phyloP scores from a whole-genome alignment of 2,797 vertebrate species.

The Etheostoma perlongum region DNA sequence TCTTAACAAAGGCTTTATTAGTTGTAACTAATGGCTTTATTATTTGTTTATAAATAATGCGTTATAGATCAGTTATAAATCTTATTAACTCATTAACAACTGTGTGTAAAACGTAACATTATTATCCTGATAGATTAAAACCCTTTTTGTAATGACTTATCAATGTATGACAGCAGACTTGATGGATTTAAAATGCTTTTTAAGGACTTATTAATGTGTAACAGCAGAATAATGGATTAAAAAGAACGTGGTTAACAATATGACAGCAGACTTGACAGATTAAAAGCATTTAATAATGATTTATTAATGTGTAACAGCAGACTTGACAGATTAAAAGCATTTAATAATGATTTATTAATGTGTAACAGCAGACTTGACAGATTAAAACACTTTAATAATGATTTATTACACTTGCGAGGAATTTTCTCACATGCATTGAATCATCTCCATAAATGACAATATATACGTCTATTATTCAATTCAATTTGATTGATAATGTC shows the following conservation, averaged over 20 bases:
- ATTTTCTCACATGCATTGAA: background rate
- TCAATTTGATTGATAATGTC: no score
- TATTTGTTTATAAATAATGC: background rate
- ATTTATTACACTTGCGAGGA: background rate
- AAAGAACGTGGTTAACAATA: no score
- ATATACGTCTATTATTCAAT: background rate
- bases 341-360: background rate
- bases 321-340: background rate
- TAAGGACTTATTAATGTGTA: background rate
- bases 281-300: no score
- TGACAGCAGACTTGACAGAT: background rate
- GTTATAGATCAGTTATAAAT: background rate
- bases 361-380: background rate
- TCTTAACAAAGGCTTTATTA: background rate
- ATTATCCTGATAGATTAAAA: background rate
- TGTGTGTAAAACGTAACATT: background rate
- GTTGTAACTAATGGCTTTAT: background rate
- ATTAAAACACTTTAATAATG: no score
- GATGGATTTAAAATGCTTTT: background rate
- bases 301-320: background rate
- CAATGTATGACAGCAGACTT: no score
- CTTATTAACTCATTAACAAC: background rate
- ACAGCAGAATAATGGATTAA: background rate
- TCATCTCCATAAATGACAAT: background rate
- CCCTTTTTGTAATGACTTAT: background rate